A percentile compares a stretch with the other conserved stretches of the same genome.
Conservation (phyloP, 2,888 invertebrate species). For the Bombylius discolor region DNA sequence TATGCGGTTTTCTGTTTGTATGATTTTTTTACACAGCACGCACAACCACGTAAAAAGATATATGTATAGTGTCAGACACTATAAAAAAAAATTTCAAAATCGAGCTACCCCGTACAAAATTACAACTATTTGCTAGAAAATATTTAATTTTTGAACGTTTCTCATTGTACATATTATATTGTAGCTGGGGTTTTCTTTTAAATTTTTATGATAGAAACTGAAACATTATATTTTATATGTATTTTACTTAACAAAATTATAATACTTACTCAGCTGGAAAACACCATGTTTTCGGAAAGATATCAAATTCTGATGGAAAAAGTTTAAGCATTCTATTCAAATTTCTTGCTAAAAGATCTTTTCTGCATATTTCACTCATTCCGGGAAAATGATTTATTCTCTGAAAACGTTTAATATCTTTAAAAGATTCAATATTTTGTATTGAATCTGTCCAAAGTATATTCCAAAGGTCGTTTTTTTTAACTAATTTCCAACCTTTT, state of each 20-base stretch:
- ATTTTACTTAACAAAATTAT: not conserved
- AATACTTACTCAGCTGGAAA: conserved; percentile 71
- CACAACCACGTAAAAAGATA: no score
- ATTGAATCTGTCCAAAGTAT: conserved; percentile 84
- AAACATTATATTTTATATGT: conserved; percentile 14
- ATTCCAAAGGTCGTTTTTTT: conserved; percentile 75
- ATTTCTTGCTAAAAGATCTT: conserved; percentile 79
- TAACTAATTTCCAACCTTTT: conserved; percentile 40
- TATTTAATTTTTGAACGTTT: no score
- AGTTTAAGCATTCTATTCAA: conserved; percentile 78
- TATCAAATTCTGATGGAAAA: conserved; percentile 80
- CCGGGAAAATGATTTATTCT: conserved; percentile 90
- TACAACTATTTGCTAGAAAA: no score
- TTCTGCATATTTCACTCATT: conserved; percentile 78
- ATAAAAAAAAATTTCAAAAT: no score
- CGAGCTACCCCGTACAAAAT: no score
- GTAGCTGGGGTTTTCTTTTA: not conserved
- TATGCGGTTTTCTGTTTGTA: no score
- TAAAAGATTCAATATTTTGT: conserved; percentile 72
- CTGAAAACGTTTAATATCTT: conserved; percentile 85
- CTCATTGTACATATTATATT: not conserved
- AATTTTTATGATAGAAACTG: not conserved
- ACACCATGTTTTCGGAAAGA: conserved; percentile 90
- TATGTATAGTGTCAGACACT: no score
- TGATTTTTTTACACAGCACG: no score